Conservation (phyloP, 2,888 invertebrate genomes). For the Drosophila anomelani region DNA sequence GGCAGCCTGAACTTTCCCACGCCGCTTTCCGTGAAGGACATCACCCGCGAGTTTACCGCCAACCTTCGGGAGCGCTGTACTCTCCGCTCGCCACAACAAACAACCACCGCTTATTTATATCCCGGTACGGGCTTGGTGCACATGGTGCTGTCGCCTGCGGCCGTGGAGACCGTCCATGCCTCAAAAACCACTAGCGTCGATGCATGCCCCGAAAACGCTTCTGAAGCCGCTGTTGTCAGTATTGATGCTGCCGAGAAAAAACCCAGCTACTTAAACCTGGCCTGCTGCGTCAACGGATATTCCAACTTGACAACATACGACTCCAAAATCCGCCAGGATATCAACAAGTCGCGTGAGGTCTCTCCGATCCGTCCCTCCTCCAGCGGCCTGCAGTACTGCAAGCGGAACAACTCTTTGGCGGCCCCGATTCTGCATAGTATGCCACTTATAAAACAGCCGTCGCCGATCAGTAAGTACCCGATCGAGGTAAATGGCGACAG, state of each 20-base stretch:
- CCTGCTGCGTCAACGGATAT: slow-evolving; percentile 96
- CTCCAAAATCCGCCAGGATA: slow-evolving; percentile 91
- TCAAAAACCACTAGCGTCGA: slow-evolving; percentile 42
- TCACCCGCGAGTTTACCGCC: slow-evolving; percentile 87
- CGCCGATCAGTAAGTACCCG: slow-evolving; percentile 46
- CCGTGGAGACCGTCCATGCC: slow-evolving; percentile 63
- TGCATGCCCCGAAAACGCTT: slow-evolving; percentile 15
- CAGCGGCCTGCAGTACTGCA: slow-evolving; percentile 85
- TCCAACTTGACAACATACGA: slow-evolving; percentile 94
- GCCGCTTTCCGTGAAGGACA: slow-evolving; percentile 86
- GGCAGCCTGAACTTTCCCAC: slow-evolving; percentile 88
- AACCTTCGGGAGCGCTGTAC: slow-evolving; percentile 86
- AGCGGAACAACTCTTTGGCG: slow-evolving; percentile 86
- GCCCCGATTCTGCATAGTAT: slow-evolving; percentile 84
- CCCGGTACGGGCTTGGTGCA: slow-evolving; percentile 81
- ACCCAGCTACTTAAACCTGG: slow-evolving; percentile 94
- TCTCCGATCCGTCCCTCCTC: slow-evolving; percentile 88
- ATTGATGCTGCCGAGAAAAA: slow-evolving; percentile 86
- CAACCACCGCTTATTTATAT: slow-evolving; percentile 68
- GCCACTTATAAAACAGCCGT: slow-evolving; percentile 68
- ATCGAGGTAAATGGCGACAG: slow-evolving; percentile 61
- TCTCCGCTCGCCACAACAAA: slow-evolving; percentile 70
- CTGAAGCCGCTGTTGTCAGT: slow-evolving; percentile 10
- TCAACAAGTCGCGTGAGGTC: slow-evolving; percentile 89
- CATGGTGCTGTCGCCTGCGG: slow-evolving; percentile 80